Evolutionary conservation across 1,140 invertebrate genomes (phyloP).

Genomic region (Drosophila fuyamai): DNA sequence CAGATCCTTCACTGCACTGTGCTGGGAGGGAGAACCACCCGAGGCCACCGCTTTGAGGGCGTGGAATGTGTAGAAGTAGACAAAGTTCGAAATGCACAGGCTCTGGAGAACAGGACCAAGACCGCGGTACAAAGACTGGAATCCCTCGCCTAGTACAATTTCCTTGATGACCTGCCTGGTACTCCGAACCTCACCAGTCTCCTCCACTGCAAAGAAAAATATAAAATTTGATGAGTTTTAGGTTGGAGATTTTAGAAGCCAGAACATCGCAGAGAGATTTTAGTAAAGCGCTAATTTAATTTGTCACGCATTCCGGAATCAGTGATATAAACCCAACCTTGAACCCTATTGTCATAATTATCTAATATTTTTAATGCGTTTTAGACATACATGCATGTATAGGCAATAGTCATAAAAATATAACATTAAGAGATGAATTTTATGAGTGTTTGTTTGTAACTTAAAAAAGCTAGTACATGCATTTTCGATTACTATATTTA

Average conservation of each 20-base stretch:
- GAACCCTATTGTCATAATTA: slow-evolving; percentile 26
- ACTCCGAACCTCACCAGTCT: slow-evolving; percentile 85
- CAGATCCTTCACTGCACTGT: slow-evolving; percentile 90
- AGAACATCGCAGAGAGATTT: not conserved
- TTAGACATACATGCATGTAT: not conserved
- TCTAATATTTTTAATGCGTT: not conserved
- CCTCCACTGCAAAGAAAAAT: slow-evolving; percentile 87
- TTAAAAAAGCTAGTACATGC: not conserved
- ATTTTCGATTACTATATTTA: not conserved
- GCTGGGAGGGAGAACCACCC: slow-evolving; percentile 82
- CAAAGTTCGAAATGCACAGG: slow-evolving; percentile 94
- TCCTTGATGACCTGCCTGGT: slow-evolving; percentile 87
- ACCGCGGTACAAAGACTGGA: slow-evolving; percentile 91
- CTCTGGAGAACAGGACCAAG: slow-evolving; percentile 92
- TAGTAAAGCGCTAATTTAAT: slow-evolving; percentile 23
- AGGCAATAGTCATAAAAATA: not conserved
- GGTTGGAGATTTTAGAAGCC: not conserved
- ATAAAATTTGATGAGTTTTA: not conserved
- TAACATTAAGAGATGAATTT: not conserved
- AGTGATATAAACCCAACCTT: slow-evolving; percentile 9
- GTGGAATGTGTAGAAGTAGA: slow-evolving; percentile 97
- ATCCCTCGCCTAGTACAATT: slow-evolving; percentile 89
- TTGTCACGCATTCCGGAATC: slow-evolving; percentile 22
- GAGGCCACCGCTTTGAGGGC: slow-evolving; percentile 89
- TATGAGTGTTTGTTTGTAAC: not conserved